Conservation (phyloP, 2,888 invertebrate genomes). For the Heliconius ethilla region DNA sequence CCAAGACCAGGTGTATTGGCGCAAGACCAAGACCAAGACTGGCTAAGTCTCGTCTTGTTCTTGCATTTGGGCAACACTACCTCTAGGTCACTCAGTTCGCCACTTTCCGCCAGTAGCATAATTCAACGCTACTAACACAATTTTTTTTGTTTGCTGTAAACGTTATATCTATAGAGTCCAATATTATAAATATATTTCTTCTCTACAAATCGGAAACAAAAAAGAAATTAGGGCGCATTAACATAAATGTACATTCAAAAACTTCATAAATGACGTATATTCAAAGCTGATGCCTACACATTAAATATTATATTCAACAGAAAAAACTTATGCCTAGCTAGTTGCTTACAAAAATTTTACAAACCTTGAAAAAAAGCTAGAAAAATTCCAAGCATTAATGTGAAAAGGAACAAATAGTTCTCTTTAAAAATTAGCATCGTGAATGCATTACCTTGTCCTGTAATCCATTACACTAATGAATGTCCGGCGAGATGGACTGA, state of each 20-base stretch:
- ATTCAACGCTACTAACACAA: too few species aligned
- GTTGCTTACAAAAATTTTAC: not conserved
- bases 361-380: not conserved
- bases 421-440: conserved; percentile 44
- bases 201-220: too few species aligned
- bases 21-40: too few species aligned
- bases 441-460: conserved; percentile 44
- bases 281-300: not conserved
- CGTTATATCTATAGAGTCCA: too few species aligned
- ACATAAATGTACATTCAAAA: not conserved
- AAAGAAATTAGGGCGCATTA: too few species aligned
- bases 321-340: not conserved
- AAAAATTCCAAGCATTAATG: conserved; percentile 21
- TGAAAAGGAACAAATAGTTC: conserved; percentile 20
- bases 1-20: too few species aligned
- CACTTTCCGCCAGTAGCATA: too few species aligned
- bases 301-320: not conserved
- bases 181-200: too few species aligned
- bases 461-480: conserved; percentile 49
- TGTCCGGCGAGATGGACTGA: conserved; percentile 42
- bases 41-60: too few species aligned
- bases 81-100: too few species aligned
- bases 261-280: not conserved
- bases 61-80: too few species aligned
- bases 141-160: too few species aligned